Evolutionary conservation across 2,797 vertebrate species (phyloP), one percentile per base, ranked within the genome.

Genomic region (Bucorvus abyssinicus): DNA sequence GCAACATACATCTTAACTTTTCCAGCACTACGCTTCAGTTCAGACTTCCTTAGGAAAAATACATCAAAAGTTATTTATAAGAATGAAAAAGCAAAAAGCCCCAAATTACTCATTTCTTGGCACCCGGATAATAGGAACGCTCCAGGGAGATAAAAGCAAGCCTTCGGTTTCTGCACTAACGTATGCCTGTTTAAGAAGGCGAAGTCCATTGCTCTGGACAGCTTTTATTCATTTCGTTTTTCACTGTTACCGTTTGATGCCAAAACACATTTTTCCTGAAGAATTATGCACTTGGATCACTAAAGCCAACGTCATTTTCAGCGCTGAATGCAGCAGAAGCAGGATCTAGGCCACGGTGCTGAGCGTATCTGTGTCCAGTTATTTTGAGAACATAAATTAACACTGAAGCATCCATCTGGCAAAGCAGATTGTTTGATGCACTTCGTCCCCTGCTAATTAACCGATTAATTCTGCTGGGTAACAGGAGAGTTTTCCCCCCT

Each of bases 391-490:
- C 57, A 85, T 49, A 87, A 95, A 94, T 93, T 88, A 94, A 91
- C 76, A 71, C 7, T 61, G 89, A 95, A 81, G 73, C 50, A 91
- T 95, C 94, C 94, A 96, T 94, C 95, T 94, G 91, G 91, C 87
- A 61, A 6, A 91, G 86, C 90, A 96, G 95, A 94, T 84, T 91
- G 91, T 87, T 89, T 88, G 85, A 75, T 94, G 94, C 82, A 88
- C 87, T 91, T 78, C 30, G 29, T 86, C 87, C 87, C 76, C 68
- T 77, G 89, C 89, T 95, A 94, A 96, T 96, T 93, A 94, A 96
- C 90, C 20, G 65, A 95, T 94, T 94, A 94, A 73, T 61, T 93
- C 73, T 81, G 64, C 82, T 67, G 61, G 57, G 91, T 64, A 94
- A 71, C 27, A 29, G 32, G 56, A 87, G 87, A 85, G 53, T 42